Conservation (phyloP, 2,888 invertebrate genomes). For the Rhimphoctona megacephalus region DNA sequence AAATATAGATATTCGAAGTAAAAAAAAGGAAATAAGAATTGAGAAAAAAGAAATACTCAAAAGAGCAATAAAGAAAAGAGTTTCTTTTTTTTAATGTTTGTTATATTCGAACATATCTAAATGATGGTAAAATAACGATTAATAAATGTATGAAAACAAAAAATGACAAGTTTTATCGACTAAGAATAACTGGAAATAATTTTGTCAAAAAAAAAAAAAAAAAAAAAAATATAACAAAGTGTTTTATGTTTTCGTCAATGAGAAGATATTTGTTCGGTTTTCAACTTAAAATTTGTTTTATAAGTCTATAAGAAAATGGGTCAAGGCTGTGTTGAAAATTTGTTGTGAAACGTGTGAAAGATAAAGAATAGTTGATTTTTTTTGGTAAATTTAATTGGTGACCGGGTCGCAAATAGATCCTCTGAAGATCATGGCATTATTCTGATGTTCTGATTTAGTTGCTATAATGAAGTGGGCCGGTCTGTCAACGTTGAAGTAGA, state of each 20-base stretch:
- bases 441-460: constrained; percentile 1
- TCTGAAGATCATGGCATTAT: constrained; percentile 43
- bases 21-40: not conserved
- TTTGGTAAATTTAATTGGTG: not conserved
- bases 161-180: not conserved
- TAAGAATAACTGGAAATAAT: not conserved
- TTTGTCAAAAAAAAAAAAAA: not conserved
- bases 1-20: not conserved
- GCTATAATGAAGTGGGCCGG: constrained; percentile 54
- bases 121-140: not conserved
- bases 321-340: not conserved
- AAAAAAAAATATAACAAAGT: not conserved
- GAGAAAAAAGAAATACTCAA: not conserved
- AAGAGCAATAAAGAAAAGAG: not conserved
- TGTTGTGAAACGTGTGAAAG: not conserved
- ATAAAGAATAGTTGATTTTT: not conserved
- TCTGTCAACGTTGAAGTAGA: constrained; percentile 49
- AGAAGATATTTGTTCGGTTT: not conserved
- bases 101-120: not conserved
- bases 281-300: not conserved
- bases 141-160: not conserved
- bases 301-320: not conserved
- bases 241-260: not conserved
- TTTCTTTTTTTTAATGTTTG: not conserved
- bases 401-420: constrained; percentile 43